Base-by-base conservation (phyloP, 2,888 invertebrate genomes). In the Pteria penguin region DNA sequence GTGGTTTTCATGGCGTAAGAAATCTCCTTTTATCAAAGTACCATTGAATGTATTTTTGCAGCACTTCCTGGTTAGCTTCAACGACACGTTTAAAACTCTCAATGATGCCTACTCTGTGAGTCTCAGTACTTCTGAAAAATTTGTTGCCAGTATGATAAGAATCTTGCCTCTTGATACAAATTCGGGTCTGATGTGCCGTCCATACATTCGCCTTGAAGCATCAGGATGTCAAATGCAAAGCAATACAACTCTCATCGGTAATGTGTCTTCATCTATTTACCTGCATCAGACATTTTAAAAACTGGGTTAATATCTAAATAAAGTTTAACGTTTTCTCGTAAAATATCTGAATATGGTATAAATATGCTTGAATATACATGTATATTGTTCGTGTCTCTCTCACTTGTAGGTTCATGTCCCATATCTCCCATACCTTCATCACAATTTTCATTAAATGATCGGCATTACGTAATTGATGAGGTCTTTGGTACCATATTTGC, bases 401-500 rank as follows among this genome's bases (percentile, higher is more conserved):
- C 45, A 45, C 54, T 60, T 62, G 71, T 62, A 31, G 8, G 36
- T 18, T n/a, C 4, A 33, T 18, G 0, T n/a, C 18, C 11, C 5
- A 33, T 29, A 27, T 45, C 5, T 24, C 45, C 32, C 4, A 5
- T 72, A 22, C 18, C 27, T 2, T 11, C 45, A 14, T 26, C n/a
- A 24, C 45, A 18, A 14, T 36, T 33, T n/a, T 2, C 57, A 1
- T 26, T 76, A 18, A 29, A 72, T 14, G 73, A 70, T 3, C 69
- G 70, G 65, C 73, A 72, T 36, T 72, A 76, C 11, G 18, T 76
- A 29, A 67, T 76, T 3, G 75, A 78, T 33, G 29, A 24, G 11
- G 33, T 55, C 26, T 70, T 58, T 14, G 80, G 77, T 18, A 73
- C 66, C 18, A 75, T 75, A 2, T 80, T 78, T 65, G 80, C 69